Evolutionary conservation across 1,140 invertebrate species (phyloP), one percentile per base, ranked within the genome.

Genomic region (Drosophila lowei): DNA sequence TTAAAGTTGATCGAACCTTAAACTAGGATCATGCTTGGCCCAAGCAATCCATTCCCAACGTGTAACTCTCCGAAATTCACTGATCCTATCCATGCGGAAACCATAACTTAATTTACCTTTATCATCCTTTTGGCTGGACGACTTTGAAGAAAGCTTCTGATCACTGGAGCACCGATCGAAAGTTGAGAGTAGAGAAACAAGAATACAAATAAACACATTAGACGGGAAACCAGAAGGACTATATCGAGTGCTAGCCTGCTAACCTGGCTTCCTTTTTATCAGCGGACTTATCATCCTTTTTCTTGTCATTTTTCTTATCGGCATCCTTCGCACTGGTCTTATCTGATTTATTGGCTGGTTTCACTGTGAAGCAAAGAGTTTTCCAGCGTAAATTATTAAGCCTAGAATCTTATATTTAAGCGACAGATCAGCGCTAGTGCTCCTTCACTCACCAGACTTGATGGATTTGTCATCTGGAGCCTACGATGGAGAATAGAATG

Each of bases 391-490:
- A 38, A 38, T 38, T 13, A 38, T 0, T 13, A 13, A 1, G 30
- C 8, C 11, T 13, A 13, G 11, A 38, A 13, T 38, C 30, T 11
- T 34, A 11, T 1, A 11, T 4, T 11, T 34, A 11, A 11, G 30
- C 9, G 6, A n/a, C n/a, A 15, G 3, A 15, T 44, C n/a, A 59
- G 4, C 28, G 28, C 16, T 16, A 21, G 13, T 43, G 42, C 18
- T 4, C 11, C n/a, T 1, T 11, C 21, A 41, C 79, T 89, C 73
- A 91, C 90, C 86, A 46, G 80, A 79, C 46, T 91, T 91, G 23
- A 90, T 81, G 13, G 80, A 85, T 58, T 91, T 91, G 47, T 91
- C 90, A 52, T 91, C 90, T 13, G 89, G 89, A 25, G 90, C 90
- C 89, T 90, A 58, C 8, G 9, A 58, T 3, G 34, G 34, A 13